Evolutionary conservation across 2,797 vertebrate species (phyloP).

Genomic region (Sebastes cheni): DNA sequence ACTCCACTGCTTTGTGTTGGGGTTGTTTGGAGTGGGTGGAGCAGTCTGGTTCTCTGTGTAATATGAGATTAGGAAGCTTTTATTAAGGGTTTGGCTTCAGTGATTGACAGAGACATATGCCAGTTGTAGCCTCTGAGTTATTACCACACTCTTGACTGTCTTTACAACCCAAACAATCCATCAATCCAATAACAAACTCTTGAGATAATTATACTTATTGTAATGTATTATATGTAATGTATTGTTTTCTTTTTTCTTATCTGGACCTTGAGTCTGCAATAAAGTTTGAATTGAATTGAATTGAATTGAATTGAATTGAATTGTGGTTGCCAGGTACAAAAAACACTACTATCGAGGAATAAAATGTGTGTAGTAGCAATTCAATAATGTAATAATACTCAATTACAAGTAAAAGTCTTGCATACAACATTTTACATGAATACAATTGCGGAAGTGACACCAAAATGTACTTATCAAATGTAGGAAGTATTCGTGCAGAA

Average conservation of each 20-base stretch:
- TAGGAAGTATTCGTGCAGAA: neutral
- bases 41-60: neutral
- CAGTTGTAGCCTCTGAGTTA: neutral
- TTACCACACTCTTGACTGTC: no score
- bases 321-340: neutral
- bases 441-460: neutral
- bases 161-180: neutral
- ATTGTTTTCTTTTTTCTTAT: no score
- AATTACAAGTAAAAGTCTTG: neutral
- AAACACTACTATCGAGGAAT: neutral
- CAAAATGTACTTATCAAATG: neutral
- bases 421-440: neutral
- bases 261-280: no score
- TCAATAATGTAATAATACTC: neutral
- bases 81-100: neutral
- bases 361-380: neutral
- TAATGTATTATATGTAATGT: no score
- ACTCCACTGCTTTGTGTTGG: rapidly evolving
- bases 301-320: no score
- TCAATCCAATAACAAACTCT: neutral
- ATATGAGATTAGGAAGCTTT: neutral
- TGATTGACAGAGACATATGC: conserved; percentile 31
- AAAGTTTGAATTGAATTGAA: no score
- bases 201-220: neutral
- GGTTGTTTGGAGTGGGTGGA: neutral